Conservation (phyloP, 2,113 vertebrate species). For the Arvicanthis niloticus region DNA sequence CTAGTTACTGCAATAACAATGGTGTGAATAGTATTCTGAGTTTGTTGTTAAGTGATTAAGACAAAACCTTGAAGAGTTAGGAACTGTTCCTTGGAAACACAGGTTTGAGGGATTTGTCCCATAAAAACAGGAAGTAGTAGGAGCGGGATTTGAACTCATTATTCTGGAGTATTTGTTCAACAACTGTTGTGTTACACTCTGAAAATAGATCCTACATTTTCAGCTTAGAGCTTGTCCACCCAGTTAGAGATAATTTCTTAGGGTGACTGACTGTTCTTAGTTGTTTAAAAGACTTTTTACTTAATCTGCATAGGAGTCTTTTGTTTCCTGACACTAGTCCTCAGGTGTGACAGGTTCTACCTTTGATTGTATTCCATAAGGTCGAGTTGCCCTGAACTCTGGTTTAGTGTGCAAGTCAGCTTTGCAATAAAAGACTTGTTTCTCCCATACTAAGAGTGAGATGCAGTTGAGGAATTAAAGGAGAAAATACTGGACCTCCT, state of each 20-base stretch:
- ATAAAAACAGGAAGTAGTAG: neutral
- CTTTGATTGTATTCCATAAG: neutral
- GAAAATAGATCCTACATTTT: slow-evolving; percentile 29
- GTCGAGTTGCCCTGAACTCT: neutral
- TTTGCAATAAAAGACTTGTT: slow-evolving; percentile 30
- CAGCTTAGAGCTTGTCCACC: neutral
- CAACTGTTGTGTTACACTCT: neutral
- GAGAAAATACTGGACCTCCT: neutral
- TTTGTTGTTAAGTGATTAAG: neutral
- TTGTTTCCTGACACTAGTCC: neutral
- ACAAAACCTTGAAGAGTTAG: neutral
- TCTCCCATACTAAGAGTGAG: neutral
- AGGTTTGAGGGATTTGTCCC: neutral
- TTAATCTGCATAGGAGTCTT: neutral
- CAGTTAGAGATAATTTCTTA: slow-evolving; percentile 17
- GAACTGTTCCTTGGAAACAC: neutral
- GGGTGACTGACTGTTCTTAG: neutral
- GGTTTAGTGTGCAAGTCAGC: neutral
- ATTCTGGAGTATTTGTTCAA: neutral
- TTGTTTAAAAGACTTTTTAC: neutral
- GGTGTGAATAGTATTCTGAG: neutral
- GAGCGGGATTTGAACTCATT: neutral
- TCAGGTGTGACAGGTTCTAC: neutral
- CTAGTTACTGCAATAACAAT: neutral
- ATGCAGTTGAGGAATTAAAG: neutral